phyloP scores from a whole-genome alignment of 1,140 invertebrate species.

The Akabosia matsudoensis region DNA sequence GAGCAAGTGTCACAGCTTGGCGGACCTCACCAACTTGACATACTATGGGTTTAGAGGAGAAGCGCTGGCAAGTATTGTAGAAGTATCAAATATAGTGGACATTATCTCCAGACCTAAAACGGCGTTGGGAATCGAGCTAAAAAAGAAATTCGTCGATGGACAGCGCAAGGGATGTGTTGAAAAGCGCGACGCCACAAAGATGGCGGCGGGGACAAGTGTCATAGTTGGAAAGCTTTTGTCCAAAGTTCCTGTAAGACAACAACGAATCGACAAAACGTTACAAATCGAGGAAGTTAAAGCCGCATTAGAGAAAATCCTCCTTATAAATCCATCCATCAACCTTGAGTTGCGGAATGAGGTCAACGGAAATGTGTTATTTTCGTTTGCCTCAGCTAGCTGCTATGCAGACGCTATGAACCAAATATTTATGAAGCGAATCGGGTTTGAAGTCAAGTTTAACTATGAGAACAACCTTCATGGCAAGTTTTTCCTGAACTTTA shows the following conservation, averaged over 20 bases:
- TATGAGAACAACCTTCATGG: conserved; percentile 56
- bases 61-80: conserved; percentile 60
- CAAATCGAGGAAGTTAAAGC: conserved; percentile 60
- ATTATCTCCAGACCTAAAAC: conserved; percentile 55
- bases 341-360: conserved; percentile 62
- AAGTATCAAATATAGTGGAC: conserved; percentile 57
- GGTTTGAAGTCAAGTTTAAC: conserved; percentile 50
- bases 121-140: neutral
- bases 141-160: neutral
- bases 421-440: conserved; percentile 55
- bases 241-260: conserved; percentile 61
- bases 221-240: conserved; percentile 62
- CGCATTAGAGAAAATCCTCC: conserved; percentile 58
- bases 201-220: conserved; percentile 61
- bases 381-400: conserved; percentile 57
- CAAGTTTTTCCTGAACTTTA: conserved; percentile 57
- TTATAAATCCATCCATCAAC: conserved; percentile 59
- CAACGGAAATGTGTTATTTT: conserved; percentile 57
- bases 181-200: neutral
- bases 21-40: conserved; percentile 55
- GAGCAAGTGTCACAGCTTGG: conserved; percentile 59
- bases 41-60: conserved; percentile 64
- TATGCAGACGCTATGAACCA: conserved; percentile 56
- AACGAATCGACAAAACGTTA: conserved; percentile 54
- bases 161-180: neutral